Evolutionary conservation across 2,797 vertebrate species (phyloP).

Genomic region (Platyrinchus mystaceus): DNA sequence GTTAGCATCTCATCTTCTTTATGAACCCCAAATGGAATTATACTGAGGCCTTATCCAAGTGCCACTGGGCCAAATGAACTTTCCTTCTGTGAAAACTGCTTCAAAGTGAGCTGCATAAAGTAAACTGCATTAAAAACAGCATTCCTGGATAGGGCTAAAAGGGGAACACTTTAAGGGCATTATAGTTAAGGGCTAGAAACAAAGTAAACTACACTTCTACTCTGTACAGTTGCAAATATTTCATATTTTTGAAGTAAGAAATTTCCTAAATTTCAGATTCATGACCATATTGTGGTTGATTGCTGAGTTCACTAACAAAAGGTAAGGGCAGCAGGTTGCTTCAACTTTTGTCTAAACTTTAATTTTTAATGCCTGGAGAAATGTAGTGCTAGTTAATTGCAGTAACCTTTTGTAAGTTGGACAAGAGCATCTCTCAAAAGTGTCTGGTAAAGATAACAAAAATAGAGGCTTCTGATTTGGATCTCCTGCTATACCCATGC

Average conservation of each 20-base stretch:
- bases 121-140: neutral
- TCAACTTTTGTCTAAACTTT: neutral
- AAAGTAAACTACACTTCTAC: neutral
- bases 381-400: neutral
- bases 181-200: neutral
- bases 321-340: neutral
- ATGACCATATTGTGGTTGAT: neutral
- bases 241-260: neutral
- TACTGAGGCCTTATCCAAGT: neutral
- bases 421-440: neutral
- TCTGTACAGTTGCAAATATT: neutral
- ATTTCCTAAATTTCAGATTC: neutral
- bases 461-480: neutral
- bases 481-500: neutral
- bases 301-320: neutral
- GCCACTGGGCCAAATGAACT: slow-evolving; percentile 29
- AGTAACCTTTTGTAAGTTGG: neutral
- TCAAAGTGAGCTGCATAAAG: neutral
- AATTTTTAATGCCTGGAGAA: neutral
- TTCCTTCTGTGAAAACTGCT: slow-evolving; percentile 43
- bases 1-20: slow-evolving; percentile 17
- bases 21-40: slow-evolving; percentile 30
- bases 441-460: neutral
- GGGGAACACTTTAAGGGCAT: neutral
- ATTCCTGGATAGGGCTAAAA: neutral